Base-by-base conservation (phyloP, 2,888 invertebrate genomes). In the Sepioteuthis lessoniana region DNA sequence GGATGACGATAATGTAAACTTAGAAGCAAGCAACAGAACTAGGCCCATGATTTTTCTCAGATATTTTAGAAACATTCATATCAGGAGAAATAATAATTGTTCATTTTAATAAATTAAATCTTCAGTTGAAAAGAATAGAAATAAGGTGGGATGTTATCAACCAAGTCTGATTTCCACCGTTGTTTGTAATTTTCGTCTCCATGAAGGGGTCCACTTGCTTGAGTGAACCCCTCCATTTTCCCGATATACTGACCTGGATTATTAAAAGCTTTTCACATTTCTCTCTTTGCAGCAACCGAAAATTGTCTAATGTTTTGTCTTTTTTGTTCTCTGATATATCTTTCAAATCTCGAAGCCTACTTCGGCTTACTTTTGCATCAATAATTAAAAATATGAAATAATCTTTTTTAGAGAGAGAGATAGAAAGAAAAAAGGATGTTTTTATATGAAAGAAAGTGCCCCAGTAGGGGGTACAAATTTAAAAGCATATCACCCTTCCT, bases 381-480 rank as follows among this genome's bases (percentile, higher is more conserved):
- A 55, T 25, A 55, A 55, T 55, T 21, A 21, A 55, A 55, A 55
- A 55, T 55, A 21, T 13, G 16, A 76, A 76, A n/a, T n/a, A 76
- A 76, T n/a, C 19, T 10, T n/a, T 55, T 25, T 55, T 55, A 55
- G 25, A 25, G 25, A 25, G 46, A 46, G 10, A 46, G 46, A 46
- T 55, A 55, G 25, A 25, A 7, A 25, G 19, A 16, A 47, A 47
- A 47, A 21, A 4, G 50, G 50, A 5, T 55, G 50, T 25, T 55
- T 21, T 25, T 25, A 25, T 4, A 55, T 7, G 25, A 76, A n/a
- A 35, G 76, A 76, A 35, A 35, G 0, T 76, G 16, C n/a, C 2
- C 76, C 76, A 13, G n/a, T n/a, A n/a, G 76, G n/a, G 76, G 76
- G 76, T 76, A n/a, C 76, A 76, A n/a, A 76, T 76, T 76, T 76